A percentile compares a stretch with the other conserved stretches of the same genome.
Conservation (phyloP, 1,140 invertebrate species). For the Drosophila teissieri region DNA sequence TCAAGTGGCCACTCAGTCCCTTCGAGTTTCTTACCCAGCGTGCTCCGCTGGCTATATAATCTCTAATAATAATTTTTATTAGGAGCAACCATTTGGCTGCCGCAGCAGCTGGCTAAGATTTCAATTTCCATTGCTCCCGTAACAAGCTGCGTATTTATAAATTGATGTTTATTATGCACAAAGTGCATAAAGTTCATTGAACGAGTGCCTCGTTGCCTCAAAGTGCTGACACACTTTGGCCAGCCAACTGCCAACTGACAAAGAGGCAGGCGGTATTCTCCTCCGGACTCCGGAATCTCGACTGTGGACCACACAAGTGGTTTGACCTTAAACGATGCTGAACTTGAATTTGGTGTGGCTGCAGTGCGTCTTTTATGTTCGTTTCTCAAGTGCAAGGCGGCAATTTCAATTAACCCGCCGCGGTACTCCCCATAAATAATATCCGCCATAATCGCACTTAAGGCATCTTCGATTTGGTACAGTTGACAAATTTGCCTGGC, state of each 20-base stretch:
- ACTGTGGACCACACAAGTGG: conserved; percentile 67
- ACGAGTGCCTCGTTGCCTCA: conserved; percentile 36
- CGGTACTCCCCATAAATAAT: conserved; percentile 28
- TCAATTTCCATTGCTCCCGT: conserved; percentile 61
- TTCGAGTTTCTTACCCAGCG: neutral
- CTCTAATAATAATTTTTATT: conserved; percentile 69
- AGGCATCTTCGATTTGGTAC: conserved; percentile 12
- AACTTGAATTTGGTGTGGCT: conserved; percentile 68
- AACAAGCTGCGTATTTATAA: conserved; percentile 72
- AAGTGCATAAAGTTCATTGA: conserved; percentile 73
- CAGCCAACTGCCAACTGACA: conserved; percentile 54
- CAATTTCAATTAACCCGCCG: conserved; percentile 42
- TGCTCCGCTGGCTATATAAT: conserved; percentile 45
- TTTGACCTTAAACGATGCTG: conserved; percentile 73
- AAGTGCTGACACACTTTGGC: conserved; percentile 79
- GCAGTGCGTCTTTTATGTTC: conserved; percentile 4
- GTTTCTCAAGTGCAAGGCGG: conserved; percentile 52
- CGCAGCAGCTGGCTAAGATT: conserved; percentile 50
- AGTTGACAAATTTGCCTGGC: conserved; percentile 39
- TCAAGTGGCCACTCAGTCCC: conserved; percentile 61
- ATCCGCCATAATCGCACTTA: conserved; percentile 22
- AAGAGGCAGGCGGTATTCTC: conserved; percentile 42
- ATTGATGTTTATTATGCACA: conserved; percentile 73
- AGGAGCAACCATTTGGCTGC: conserved; percentile 49
- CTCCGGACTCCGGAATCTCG: conserved; percentile 4